phyloP scores from a whole-genome alignment of 1,140 invertebrate species.

The Pristionchus pacificus region DNA sequence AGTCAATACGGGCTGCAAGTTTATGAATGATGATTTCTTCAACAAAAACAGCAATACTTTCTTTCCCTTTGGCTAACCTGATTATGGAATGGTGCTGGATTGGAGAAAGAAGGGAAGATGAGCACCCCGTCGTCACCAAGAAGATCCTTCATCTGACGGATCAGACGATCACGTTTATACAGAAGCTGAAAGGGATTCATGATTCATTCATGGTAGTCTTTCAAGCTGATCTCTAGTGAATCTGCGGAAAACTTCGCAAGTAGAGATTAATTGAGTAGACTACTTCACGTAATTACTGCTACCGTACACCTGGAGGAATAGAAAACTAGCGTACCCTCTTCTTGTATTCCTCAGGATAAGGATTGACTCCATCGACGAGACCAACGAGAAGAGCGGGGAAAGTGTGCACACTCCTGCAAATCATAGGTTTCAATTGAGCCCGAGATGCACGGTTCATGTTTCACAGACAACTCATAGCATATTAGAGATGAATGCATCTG shows the following conservation, averaged over 20 bases:
- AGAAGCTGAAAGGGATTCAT: conserved; percentile 9
- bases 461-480: too few relatives aligned
- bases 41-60: background rate
- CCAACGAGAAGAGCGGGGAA: conserved; percentile 29
- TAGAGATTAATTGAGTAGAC: too few relatives aligned
- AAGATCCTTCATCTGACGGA: conserved; percentile 26
- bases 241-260: too few relatives aligned
- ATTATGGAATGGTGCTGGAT: conserved; percentile 27
- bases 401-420: conserved; percentile 36
- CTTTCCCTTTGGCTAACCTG: conserved; percentile 2
- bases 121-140: conserved; percentile 55
- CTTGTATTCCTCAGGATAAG: conserved; percentile 13
- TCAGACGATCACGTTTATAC: conserved; percentile 27
- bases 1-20: conserved; percentile 58
- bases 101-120: conserved; percentile 53
- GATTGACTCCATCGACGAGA: conserved; percentile 25
- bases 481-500: too few relatives aligned
- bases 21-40: conserved; percentile 58
- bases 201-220: too few relatives aligned
- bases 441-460: too few relatives aligned
- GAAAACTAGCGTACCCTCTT: background rate
- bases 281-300: too few relatives aligned
- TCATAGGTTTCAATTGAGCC: conserved; percentile 21
- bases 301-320: too few relatives aligned
- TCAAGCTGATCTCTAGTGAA: too few relatives aligned